Base-by-base conservation (phyloP, 2,888 invertebrate genomes). In the Hypolimnas misippus region DNA sequence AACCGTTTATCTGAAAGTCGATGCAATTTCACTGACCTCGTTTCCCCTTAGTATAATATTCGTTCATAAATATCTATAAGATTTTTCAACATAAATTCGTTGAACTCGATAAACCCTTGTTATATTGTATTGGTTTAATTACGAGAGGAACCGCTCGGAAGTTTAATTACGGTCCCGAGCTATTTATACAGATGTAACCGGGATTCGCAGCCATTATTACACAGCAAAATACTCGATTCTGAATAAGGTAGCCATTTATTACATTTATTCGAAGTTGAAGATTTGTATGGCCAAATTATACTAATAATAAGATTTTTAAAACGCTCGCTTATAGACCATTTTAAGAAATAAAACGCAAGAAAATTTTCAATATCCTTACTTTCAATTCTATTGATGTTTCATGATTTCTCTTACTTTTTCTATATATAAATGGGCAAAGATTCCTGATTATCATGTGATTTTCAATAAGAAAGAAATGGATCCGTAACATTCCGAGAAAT, bases 111-210 rank as follows among this genome's bases (percentile, higher is more conserved):
- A 40, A 50, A 53, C 25, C 31, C 29, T 10, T 31, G 38, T 21
- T 57, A 50, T 29, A 55, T 46, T 44, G 51, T 46, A 57, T 21
- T 42, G 42, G 40, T 57, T 62, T 52, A 56, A 62, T 56, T 42
- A 56, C 51, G 44, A n/a, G 38, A 35, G 31, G 55, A 12, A 55
- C 63, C 67, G 66, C 66, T 62, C 57, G 66, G 46, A 68, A 73
- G 66, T 73, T 75, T 74, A 76, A 78, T 77, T 73, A 78, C 73
- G 65, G 64, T 66, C 58, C 70, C 74, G 70, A 69, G 70, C 55
- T 59, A 46, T 64, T 49, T 35, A 56, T 61, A 50, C 33, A 50
- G 53, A 60, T 33, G 49, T 60, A 60, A 49, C 25, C 46, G 50
- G 50, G 6, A 12, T 29, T 29, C 55, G 10, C 42, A 35, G n/a